These are phyloP conservation scores for Andrena minutula DNA, from an alignment of 2,888 invertebrate genomes.

Conservation along the genomic window DNA sequence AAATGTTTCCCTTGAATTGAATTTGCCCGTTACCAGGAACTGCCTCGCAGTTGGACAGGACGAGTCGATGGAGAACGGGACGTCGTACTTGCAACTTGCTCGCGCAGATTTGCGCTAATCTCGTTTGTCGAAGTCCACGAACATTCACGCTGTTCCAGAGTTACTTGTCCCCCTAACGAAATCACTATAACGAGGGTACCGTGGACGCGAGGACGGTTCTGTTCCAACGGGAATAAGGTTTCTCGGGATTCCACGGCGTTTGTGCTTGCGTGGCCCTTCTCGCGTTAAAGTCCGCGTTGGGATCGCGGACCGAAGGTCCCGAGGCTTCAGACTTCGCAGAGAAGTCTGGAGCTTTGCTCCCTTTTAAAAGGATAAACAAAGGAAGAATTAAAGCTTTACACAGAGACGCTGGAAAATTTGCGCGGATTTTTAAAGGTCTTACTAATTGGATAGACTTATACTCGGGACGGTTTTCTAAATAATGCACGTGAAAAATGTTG, in stretches of 20 bases:
- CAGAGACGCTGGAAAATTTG: no score
- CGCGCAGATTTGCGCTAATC: slow-evolving; percentile 50
- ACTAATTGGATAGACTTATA: no score
- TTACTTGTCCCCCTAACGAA: slow-evolving; percentile 36
- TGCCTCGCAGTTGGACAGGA: slow-evolving; percentile 16
- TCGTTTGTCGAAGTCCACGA: slow-evolving; percentile 50
- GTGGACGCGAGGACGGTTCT: neutral
- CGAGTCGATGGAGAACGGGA: slow-evolving; percentile 19
- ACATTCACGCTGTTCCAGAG: slow-evolving; percentile 29
- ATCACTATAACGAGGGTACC: slow-evolving; percentile 37
- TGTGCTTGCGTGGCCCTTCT: neutral
- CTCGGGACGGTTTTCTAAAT: no score
- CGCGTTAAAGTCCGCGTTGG: neutral
- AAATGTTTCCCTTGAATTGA: slow-evolving; percentile 32
- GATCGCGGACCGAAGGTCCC: neutral
- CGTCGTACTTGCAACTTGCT: slow-evolving; percentile 28
- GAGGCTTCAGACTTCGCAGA: no score
- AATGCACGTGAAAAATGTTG: no score
- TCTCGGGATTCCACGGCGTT: neutral
- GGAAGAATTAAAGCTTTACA: no score
- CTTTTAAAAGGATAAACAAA: no score
- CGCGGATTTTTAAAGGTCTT: no score
- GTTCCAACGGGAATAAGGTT: slow-evolving; percentile 14
- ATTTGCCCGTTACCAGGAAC: slow-evolving; percentile 24
- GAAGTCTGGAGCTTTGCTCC: no score